A percentile compares a stretch with the other conserved stretches of the same genome.
phyloP scores from a whole-genome alignment of 1,140 invertebrate genomes.

The Zaprionus nigranus region DNA sequence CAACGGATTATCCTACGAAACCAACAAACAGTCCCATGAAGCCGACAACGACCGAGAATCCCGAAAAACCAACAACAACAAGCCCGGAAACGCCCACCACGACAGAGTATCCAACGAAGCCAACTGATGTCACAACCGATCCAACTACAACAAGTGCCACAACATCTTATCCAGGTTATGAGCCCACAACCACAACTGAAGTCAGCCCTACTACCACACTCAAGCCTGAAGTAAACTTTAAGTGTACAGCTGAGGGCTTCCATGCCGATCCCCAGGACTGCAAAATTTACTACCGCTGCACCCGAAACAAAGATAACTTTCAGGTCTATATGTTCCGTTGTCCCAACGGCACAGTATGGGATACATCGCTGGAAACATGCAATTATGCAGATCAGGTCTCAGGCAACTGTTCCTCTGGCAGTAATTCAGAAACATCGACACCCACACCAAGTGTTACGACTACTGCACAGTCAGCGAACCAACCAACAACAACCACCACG shows the following conservation, averaged over 20 bases:
- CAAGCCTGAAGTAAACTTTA: conserved; percentile 57
- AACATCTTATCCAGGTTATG: conserved; percentile 43
- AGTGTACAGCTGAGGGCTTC: conserved; percentile 66
- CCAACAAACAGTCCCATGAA: conserved; percentile 49
- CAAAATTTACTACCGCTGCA: conserved; percentile 89
- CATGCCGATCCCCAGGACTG: conserved; percentile 85
- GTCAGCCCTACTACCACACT: conserved; percentile 43
- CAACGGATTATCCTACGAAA: conserved; percentile 31
- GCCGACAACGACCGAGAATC: conserved; percentile 20
- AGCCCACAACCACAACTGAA: conserved; percentile 52
- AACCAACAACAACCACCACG: conserved; percentile 3
- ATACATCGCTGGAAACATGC: conserved; percentile 86
- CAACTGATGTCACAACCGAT: conserved; percentile 39
- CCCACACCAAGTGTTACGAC: conserved; percentile 17
- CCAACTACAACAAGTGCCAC: conserved; percentile 38
- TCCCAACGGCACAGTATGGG: conserved; percentile 88
- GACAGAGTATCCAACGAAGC: conserved; percentile 25
- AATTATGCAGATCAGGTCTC: conserved; percentile 85
- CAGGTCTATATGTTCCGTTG: conserved; percentile 87
- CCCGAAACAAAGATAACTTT: conserved; percentile 86
- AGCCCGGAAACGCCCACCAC: no score
- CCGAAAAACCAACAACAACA: conserved; percentile 25
- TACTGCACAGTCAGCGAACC: conserved; percentile 27
- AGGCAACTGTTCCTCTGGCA: conserved; percentile 70
- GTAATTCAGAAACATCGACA: conserved; percentile 44